Base-by-base conservation (phyloP, 2,888 invertebrate genomes). In the Drosophila diplacantha region DNA sequence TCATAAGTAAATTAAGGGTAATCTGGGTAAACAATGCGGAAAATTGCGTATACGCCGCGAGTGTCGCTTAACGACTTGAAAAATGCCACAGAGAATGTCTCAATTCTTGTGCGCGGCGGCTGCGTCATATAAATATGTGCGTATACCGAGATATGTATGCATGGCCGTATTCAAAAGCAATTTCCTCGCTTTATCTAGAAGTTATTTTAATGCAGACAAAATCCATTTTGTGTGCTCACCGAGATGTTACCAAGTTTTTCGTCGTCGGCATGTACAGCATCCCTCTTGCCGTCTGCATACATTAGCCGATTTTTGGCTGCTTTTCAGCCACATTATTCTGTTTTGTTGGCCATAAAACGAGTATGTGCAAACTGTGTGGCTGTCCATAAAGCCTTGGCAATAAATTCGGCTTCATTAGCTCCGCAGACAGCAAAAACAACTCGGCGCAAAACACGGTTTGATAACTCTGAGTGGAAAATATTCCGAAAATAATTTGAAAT, bases 391-490 rank as follows among this genome's bases (percentile, higher is more conserved):
- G 77, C 63, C 74, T 54, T 57, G 78, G 77, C 72, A 63, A 75
- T 74, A 75, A 75, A 75, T 77, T 75, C 63, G 55, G 70, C 77
- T 72, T 77, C 72, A 75, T 75, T 77, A 77, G 74, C 72, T 52
- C 32, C 14, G 44, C 69, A 56, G 62, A 54, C 26, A 34, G 43
- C 49, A 57, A 71, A 72, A 62, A 61, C 47, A 69, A 61, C 43
- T 59, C 31, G 24, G 20, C 18, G 11, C 29, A 32, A 49, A 61
- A 53, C 53, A 61, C 31, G 22, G 39, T 51, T 63, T 29, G 34
- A 41, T 31, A 62, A 41, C 26, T 37, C 16, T 31, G 5, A 16
- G 5, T 18, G 7, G 11, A 41, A 41, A 41, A 31, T 22, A 37
- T 24, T 20, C 4, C 11, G 20, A 34, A 20, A 6, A 39, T 16